phyloP scores from a whole-genome alignment of 2,113 vertebrate species.

The Strix uralensis region DNA sequence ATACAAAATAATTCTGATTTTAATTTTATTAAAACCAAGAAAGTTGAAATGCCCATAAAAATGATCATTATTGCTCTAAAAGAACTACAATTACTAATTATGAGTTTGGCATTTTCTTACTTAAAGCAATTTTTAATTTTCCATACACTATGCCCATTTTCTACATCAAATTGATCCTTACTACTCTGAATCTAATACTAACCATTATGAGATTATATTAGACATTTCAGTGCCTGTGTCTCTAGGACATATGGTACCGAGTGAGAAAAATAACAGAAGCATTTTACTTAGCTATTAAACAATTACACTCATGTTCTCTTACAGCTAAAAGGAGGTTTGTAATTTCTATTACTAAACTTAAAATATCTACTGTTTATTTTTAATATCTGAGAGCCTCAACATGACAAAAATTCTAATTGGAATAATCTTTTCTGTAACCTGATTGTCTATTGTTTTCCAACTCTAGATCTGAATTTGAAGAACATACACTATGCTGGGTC shows the following conservation, averaged over 20 bases:
- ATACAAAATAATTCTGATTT: neutral
- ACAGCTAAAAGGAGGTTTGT: neutral
- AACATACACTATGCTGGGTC: neutral
- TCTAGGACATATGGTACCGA: neutral
- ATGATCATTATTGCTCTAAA: neutral
- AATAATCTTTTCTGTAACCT: neutral
- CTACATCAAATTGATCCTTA: conserved; percentile 15
- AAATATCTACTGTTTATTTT: conserved; percentile 33
- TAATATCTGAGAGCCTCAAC: neutral
- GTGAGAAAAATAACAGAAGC: conserved; percentile 21
- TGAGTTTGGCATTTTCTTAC: neutral
- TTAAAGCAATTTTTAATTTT: conserved; percentile 20
- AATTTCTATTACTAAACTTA: conserved; percentile 11
- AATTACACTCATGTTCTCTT: neutral
- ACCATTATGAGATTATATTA: conserved; percentile 10
- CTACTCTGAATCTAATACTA: neutral
- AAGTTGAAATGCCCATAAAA: neutral
- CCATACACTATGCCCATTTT: neutral
- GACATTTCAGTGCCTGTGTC: conserved; percentile 15
- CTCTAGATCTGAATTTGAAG: conserved; percentile 23
- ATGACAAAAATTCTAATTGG: conserved; percentile 12
- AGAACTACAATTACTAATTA: neutral
- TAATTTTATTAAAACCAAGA: neutral
- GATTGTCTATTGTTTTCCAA: neutral
- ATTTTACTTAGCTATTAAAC: conserved; percentile 42